phyloP scores from a whole-genome alignment of 2,888 invertebrate species.

The Aspidapion aeneum region DNA sequence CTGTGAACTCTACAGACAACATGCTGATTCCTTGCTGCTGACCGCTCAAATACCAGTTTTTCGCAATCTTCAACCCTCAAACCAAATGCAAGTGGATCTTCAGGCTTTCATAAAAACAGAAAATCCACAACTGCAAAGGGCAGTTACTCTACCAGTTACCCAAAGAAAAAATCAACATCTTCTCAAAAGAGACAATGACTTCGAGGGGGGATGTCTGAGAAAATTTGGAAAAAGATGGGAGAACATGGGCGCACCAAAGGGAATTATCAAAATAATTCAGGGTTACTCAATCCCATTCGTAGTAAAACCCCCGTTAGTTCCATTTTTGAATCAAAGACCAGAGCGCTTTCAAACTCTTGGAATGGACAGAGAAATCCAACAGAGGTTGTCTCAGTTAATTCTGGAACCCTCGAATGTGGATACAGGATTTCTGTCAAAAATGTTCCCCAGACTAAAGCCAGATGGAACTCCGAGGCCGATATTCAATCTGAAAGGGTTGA shows the following conservation, averaged over 20 bases:
- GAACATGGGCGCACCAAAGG: too few species aligned
- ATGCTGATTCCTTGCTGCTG: not conserved
- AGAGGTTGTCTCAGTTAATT: not conserved
- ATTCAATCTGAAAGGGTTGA: not conserved
- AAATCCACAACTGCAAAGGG: too few species aligned
- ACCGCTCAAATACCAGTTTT: not conserved
- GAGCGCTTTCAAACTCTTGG: not conserved
- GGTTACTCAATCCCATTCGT: not conserved
- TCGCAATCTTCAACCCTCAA: too few species aligned
- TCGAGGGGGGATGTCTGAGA: too few species aligned
- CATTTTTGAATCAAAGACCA: not conserved
- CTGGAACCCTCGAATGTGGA: not conserved
- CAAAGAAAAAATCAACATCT: too few species aligned
- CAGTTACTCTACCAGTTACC: too few species aligned
- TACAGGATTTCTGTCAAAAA: not conserved
- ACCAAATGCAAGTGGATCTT: too few species aligned
- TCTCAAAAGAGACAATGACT: too few species aligned
- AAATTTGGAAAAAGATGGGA: not conserved
- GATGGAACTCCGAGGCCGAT: not conserved
- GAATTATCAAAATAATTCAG: too few species aligned
- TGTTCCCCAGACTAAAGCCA: not conserved
- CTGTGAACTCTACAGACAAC: not conserved
- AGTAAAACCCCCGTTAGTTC: not conserved
- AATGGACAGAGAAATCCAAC: not conserved
- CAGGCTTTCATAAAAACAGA: too few species aligned